These are phyloP conservation scores for Amblyraja radiata DNA, from an alignment of 2,797 vertebrate genomes.

Conservation along the genomic window DNA sequence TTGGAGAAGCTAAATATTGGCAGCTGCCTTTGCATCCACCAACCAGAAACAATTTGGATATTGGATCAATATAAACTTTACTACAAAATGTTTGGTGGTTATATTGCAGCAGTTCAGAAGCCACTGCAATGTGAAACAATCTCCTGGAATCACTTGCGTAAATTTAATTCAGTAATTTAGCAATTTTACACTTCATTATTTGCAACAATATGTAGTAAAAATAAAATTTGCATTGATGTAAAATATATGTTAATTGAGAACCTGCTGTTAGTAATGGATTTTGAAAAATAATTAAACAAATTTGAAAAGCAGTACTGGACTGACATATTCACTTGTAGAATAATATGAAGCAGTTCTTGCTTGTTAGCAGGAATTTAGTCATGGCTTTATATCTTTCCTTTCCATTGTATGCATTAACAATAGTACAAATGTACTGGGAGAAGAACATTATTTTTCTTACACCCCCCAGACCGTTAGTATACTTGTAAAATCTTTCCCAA, in stretches of 20 bases:
- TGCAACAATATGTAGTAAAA: neutral
- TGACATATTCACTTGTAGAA: neutral
- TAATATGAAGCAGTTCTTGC: neutral
- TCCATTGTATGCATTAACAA: neutral
- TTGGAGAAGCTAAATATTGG: too few relatives aligned
- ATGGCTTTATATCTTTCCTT: neutral
- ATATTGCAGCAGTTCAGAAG: neutral
- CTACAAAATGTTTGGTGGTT: neutral
- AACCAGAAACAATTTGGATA: too few relatives aligned
- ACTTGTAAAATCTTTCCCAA: conserved; percentile 41
- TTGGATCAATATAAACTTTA: neutral
- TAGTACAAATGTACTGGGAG: conserved; percentile 24
- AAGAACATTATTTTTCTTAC: conserved; percentile 37
- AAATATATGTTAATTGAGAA: neutral
- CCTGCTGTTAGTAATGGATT: neutral
- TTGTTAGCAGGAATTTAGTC: neutral
- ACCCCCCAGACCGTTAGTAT: conserved; percentile 25
- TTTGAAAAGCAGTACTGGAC: neutral
- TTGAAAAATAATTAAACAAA: neutral
- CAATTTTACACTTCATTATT: neutral
- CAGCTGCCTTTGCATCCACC: too few relatives aligned
- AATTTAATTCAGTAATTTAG: neutral
- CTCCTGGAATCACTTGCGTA: neutral
- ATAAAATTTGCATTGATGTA: neutral
- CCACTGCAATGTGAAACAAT: too few relatives aligned